These are phyloP conservation scores for Melanaphis sacchari DNA, from an alignment of 1,140 invertebrate species.

Conservation along the genomic window DNA sequence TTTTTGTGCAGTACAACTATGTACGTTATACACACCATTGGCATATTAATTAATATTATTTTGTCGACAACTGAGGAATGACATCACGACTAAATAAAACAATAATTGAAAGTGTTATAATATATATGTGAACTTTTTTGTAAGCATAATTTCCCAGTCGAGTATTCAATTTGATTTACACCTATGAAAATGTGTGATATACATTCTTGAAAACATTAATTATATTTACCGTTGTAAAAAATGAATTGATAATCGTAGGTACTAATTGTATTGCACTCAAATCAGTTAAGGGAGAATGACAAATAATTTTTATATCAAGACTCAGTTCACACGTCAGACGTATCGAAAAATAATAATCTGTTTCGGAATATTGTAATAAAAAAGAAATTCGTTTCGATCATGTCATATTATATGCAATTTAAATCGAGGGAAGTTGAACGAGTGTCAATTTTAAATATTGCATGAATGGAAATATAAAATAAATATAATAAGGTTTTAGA, in stretches of 20 bases:
- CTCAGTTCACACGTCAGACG: not conserved
- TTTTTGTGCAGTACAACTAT: not conserved
- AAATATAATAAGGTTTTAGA: not conserved
- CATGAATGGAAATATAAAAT: not conserved
- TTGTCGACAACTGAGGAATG: not conserved
- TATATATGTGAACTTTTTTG: not conserved
- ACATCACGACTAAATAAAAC: not conserved
- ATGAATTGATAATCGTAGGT: not conserved
- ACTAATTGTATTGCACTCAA: not conserved
- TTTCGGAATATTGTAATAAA: not conserved
- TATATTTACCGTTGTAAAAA: not conserved
- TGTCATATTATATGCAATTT: not conserved
- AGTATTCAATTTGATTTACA: not conserved
- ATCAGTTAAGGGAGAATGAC: not conserved
- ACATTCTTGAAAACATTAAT: not conserved
- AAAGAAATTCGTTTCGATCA: not conserved
- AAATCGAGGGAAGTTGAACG: not conserved
- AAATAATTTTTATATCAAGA: not conserved
- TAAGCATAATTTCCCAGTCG: not conserved
- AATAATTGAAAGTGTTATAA: not conserved
- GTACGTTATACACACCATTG: not conserved
- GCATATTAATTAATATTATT: not conserved
- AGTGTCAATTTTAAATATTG: not conserved
- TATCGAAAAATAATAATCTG: not conserved
- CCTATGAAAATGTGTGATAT: not conserved